A percentile compares a stretch with the other conserved stretches of the same genome.
Conservation (phyloP, 2,113 vertebrate genomes). For the Prietella phreatophila region DNA sequence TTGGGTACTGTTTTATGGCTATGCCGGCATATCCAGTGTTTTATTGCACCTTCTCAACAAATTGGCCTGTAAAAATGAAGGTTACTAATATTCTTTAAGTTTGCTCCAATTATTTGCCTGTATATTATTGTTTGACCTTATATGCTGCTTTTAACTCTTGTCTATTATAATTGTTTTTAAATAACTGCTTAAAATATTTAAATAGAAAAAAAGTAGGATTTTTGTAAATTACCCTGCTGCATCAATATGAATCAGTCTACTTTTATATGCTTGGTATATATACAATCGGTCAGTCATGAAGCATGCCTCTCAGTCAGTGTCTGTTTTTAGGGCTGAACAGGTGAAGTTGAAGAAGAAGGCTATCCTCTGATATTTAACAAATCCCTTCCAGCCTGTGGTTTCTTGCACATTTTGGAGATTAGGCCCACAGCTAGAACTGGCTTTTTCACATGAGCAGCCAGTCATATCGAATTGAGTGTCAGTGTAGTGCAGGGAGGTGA, state of each 20-base stretch:
- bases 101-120: background rate
- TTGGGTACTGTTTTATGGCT: background rate
- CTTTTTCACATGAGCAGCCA: constrained; percentile 97
- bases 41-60: background rate
- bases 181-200: background rate
- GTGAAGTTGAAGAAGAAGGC: constrained; percentile 75
- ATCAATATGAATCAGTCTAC: background rate
- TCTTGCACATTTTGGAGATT: constrained; percentile 84
- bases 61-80: background rate
- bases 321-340: constrained; percentile 94
- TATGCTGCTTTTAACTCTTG: background rate
- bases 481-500: constrained; percentile 70
- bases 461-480: constrained; percentile 84
- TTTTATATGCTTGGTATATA: constrained; percentile 56
- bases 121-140: background rate
- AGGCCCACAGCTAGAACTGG: constrained; percentile 89
- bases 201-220: too few species aligned
- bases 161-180: background rate
- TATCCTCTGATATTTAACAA: constrained; percentile 97
- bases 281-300: constrained; percentile 77
- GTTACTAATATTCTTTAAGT: background rate
- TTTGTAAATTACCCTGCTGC: background rate
- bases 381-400: constrained; percentile 86
- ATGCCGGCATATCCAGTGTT: background rate
- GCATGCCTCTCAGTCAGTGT: constrained; percentile 82